Base-by-base conservation (phyloP, 2,113 vertebrate genomes). In the Aldabrachelys gigantea region DNA sequence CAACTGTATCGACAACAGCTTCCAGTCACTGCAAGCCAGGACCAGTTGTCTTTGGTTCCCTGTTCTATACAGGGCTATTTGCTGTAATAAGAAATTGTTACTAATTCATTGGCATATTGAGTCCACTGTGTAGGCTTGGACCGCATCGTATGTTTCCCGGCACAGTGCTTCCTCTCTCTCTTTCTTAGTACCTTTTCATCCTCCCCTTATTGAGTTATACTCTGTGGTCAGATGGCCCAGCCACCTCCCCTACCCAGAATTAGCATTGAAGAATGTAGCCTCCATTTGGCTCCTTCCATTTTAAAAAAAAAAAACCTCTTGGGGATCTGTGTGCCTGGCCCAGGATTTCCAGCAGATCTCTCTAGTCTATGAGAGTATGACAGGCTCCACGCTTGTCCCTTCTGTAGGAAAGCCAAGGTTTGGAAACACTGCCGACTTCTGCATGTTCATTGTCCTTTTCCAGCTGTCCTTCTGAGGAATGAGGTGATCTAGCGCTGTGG, bases 111-210 rank as follows among this genome's bases (percentile, higher is more conserved):
- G 16, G 2, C 80, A 0, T 54, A 2, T 75, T 27, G 9, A 27
- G 25, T 13, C 10, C 14, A 6, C 41, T 11, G 84, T 82, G n/a
- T 35, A 72, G 17, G 3, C 84, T 9, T 10, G 4, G 4, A 53
- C 25, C 3, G 3, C 75, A 78, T 78, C 3, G 2, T 76, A 24
- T 69, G 62, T 69, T 69, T n/a, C 27, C 41, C 44, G 59, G 27
- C 41, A 31, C n/a, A 31, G 5, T 8, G 3, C 11, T 5, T 62
- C 50, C 41, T 50, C 3, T 6, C 19, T 2, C 7, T 59, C 27
- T 80, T 84, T 93, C 47, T n/a, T 52, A 38, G 25, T 62, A 57
- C 25, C 25, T 87, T 86, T 88, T 72, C 31, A 17, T 52, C 49
- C 81, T 54, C 3, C 49, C n/a, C 1, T 14, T 41, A 62, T 10